phyloP scores from a whole-genome alignment of 2,888 invertebrate genomes.

The Xylota segnis region DNA sequence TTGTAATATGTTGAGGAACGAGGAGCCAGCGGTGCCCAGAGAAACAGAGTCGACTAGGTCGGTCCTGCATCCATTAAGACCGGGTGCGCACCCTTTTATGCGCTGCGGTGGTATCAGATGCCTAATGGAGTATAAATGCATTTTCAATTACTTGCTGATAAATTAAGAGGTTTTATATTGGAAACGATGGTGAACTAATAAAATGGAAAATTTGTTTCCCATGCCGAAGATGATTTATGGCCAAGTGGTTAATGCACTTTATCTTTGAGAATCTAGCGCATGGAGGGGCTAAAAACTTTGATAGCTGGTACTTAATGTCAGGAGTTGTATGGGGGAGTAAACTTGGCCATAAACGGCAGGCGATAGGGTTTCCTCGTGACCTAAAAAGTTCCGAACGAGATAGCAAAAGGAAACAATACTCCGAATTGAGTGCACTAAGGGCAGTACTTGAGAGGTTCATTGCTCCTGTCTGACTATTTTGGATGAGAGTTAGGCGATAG shows the following conservation, averaged over 20 bases:
- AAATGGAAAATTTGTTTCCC: conserved; percentile 24
- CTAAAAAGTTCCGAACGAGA: too few species aligned
- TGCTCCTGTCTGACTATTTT: too few species aligned
- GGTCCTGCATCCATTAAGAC: conserved; percentile 57
- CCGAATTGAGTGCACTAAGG: too few species aligned
- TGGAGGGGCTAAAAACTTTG: not conserved
- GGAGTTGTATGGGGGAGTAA: too few species aligned
- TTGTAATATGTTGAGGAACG: conserved; percentile 42
- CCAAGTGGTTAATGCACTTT: conserved; percentile 14
- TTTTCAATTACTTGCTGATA: conserved; percentile 63
- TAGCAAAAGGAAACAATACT: too few species aligned
- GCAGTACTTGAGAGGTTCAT: too few species aligned
- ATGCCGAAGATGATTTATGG: conserved; percentile 43
- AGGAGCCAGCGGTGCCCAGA: not conserved
- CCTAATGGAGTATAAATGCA: conserved; percentile 68
- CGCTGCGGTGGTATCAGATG: conserved; percentile 49
- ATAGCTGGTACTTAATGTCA: too few species aligned
- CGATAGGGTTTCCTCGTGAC: too few species aligned
- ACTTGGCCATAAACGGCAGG: too few species aligned
- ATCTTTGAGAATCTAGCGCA: not conserved
- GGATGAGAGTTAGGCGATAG: too few species aligned
- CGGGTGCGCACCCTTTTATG: conserved; percentile 37
- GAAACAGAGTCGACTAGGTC: not conserved
- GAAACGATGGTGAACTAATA: conserved; percentile 42
- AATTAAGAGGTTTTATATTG: conserved; percentile 61